These are phyloP conservation scores for Centropus bengalensis DNA, from an alignment of 2,113 vertebrate genomes.

Conservation along the genomic window DNA sequence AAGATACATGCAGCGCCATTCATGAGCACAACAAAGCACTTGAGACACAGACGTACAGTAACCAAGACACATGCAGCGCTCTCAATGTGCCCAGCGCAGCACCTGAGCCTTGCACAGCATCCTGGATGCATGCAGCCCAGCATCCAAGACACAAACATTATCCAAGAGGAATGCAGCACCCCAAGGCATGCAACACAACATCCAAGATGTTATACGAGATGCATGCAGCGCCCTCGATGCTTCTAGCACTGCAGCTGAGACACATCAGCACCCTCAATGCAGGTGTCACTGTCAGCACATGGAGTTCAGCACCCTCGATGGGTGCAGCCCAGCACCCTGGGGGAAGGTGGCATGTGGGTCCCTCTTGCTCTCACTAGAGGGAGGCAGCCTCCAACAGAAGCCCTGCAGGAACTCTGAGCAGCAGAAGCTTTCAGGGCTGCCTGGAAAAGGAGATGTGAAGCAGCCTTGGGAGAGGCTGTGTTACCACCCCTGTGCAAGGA, in stretches of 20 bases:
- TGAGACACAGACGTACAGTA: not conserved
- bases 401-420: not conserved
- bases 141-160: not conserved
- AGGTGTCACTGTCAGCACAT: not conserved
- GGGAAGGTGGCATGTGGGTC: not conserved
- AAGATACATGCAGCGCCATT: not conserved
- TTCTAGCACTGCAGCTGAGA: not conserved
- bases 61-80: too few relatives aligned
- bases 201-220: too few relatives aligned
- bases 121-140: not conserved
- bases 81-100: fast-evolving
- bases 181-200: fast-evolving
- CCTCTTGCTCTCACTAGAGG: constrained; percentile 31
- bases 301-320: not conserved
- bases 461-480: fast-evolving
- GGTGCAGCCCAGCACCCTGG: fast-evolving
- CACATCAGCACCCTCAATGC: not conserved
- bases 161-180: not conserved
- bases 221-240: not conserved
- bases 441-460: not conserved
- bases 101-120: not conserved
- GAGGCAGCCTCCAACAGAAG: constrained; percentile 31
- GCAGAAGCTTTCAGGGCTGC: not conserved
- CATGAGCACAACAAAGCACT: too few relatives aligned
- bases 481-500: fast-evolving